These are phyloP conservation scores for Alouatta caraya DNA, from an alignment of 2,797 vertebrate genomes.

Conservation along the genomic window DNA sequence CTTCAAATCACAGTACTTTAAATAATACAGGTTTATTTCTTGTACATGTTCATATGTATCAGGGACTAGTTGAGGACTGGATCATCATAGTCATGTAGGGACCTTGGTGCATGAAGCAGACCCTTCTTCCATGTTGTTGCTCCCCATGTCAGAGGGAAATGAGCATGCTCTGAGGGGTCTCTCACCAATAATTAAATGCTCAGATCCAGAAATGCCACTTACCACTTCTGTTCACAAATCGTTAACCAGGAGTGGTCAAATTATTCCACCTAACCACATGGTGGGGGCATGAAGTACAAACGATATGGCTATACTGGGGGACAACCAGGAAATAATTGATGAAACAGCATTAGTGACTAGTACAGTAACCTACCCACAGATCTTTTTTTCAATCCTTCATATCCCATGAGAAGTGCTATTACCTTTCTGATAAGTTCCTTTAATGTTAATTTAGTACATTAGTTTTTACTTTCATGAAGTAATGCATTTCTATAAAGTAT, in stretches of 20 bases:
- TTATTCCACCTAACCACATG: not conserved
- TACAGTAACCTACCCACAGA: not conserved
- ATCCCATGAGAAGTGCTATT: not conserved
- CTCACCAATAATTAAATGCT: not conserved
- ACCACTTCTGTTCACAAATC: not conserved
- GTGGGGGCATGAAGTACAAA: not conserved
- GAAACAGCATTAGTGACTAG: not conserved
- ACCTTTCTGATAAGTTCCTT: slow-evolving; percentile 8
- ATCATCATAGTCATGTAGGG: not conserved
- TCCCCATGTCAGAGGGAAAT: not conserved
- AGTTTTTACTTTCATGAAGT: slow-evolving; percentile 8
- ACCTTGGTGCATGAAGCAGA: not conserved
- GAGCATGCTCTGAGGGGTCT: not conserved
- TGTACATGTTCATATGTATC: not conserved
- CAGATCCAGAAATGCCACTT: not conserved
- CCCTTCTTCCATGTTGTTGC: not conserved
- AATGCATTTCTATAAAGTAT: slow-evolving; percentile 1
- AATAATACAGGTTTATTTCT: not conserved
- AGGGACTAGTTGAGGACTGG: not conserved
- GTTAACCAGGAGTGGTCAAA: not conserved
- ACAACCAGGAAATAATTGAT: not conserved
- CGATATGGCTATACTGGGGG: not conserved
- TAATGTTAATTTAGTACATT: slow-evolving; percentile 24
- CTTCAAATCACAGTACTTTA: not conserved
- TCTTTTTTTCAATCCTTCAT: not conserved